Base-by-base conservation (phyloP, 2,113 vertebrate species). In the Leucopsar rothschildi region DNA sequence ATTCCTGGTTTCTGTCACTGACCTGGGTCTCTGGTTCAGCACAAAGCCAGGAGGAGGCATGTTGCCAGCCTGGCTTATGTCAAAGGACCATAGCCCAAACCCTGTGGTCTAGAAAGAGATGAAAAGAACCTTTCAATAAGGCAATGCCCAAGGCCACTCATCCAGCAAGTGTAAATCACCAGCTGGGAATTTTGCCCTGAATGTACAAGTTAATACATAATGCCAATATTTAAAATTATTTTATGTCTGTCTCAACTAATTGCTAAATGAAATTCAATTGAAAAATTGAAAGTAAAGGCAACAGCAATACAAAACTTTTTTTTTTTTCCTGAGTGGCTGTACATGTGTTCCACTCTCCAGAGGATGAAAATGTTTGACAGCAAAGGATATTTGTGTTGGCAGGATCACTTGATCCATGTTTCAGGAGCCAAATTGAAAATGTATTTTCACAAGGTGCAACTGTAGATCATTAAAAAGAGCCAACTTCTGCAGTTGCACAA, bases 381-480 rank as follows among this genome's bases (percentile, higher is more conserved):
- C 33, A 88, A 69, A 92, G 61, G 71, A 69, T 96, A 95, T 91
- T 92, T 92, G 15, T 90, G 56, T 49, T 95, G 93, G 72, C 94
- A 95, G 56, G 59, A 79, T 79, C 82, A 27, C 52, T 85, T 86
- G 79, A 83, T 94, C 92, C 87, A 31, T 78, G 73, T 89, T 95
- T 86, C 82, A 81, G 72, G 40, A 95, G 37, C 73, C 90, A 88
- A 93, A 88, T 3, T 72, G 76, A 90, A 94, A 96, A 60, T 10
- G 2, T 57, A 75, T 88, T 92, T 95, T 81, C 52, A 55, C 42
- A 70, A 87, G 70, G 27, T 50, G 24, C 49, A 88, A 40, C 10
- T 3, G 2, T 79, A 96, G 65, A 93, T 95, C 76, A 93, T 92
- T 53, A 82, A 68, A 81, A 86, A 31, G 42, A 90, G 47, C 55